Base-by-base conservation (phyloP, 2,113 vertebrate species). In the Tyrannus savana region DNA sequence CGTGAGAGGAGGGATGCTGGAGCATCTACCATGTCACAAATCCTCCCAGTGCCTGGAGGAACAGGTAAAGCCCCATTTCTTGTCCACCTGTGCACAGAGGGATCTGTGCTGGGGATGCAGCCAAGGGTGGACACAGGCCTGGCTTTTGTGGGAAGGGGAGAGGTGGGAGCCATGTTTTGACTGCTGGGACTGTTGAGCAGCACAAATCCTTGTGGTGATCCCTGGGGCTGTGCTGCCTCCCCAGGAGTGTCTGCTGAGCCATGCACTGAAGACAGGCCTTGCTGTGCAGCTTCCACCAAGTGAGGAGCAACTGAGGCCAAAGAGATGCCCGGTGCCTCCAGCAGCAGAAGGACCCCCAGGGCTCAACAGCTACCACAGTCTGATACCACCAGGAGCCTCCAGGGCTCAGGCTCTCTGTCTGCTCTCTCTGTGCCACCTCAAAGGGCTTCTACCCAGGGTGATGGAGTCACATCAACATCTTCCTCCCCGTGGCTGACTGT, bases 261-360 rank as follows among this genome's bases (percentile, higher is more conserved):
- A 58, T 0, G 1, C 17, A 19, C 68, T 33, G 41, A 49, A 52
- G 47, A 7, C 14, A 47, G 42, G 55, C 42, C 78, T 83, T 18
- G 37, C 27, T 24, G 16, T 46, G 53, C 63, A 59, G 17, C 6
- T 10, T 22, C 49, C 35, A 28, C 10, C 3, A 1, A 3, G 3
- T 6, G 16, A 78, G 82, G 50, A 92, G 27, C 77, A 64, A 9
- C 33, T 1, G 8, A 42, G 27, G 9, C 30, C 47, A 16, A 7
- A 28, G 73, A 8, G 14, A 18, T 6, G 27, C 9, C 31, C 0
- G 0, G 33, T 35, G 22, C 35, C 41, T 58, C 19, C 15, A 30
- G 75, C 75, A 85, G 71, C 50, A 88, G 63, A 8, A 68, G 24
- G 52, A 19, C 28, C 42, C 55, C 30, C 63, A 33, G 64, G 33